These are phyloP conservation scores for Burhinus oedicnemus DNA, from an alignment of 2,113 vertebrate species.

Conservation along the genomic window DNA sequence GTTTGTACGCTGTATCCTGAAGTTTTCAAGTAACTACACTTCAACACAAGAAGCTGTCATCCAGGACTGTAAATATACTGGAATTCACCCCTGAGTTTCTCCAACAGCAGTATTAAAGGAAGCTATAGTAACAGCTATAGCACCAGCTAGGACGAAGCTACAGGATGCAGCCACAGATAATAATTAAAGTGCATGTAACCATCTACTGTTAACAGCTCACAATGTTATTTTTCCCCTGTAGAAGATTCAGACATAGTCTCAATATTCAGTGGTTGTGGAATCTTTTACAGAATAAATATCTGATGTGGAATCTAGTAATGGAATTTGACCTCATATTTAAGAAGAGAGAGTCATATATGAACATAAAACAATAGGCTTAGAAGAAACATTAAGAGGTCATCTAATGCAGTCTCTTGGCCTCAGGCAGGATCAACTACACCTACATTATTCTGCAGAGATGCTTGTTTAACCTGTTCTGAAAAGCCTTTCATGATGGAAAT, in stretches of 20 bases:
- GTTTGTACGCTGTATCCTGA: neutral
- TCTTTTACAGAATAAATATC: neutral
- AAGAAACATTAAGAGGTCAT: slow-evolving; percentile 35
- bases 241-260: neutral
- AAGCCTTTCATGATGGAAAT: slow-evolving; percentile 50
- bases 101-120: neutral
- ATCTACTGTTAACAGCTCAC: neutral
- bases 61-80: neutral
- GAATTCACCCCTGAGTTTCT: neutral
- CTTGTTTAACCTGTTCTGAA: slow-evolving; percentile 46
- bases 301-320: neutral
- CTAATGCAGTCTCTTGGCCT: slow-evolving; percentile 27
- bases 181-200: neutral
- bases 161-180: neutral
- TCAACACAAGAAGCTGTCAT: neutral
- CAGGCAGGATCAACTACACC: slow-evolving; percentile 8
- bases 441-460: neutral
- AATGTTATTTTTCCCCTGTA: neutral
- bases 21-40: neutral
- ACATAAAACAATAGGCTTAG: neutral
- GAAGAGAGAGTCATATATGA: neutral
- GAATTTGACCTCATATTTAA: neutral
- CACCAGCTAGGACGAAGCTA: neutral
- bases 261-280: neutral
- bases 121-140: neutral